Percentiles rank a stretch among this genome's conserved stretches.
phyloP scores from a whole-genome alignment of 2,888 invertebrate species.

The Gastracanthus pulcherrimus region DNA sequence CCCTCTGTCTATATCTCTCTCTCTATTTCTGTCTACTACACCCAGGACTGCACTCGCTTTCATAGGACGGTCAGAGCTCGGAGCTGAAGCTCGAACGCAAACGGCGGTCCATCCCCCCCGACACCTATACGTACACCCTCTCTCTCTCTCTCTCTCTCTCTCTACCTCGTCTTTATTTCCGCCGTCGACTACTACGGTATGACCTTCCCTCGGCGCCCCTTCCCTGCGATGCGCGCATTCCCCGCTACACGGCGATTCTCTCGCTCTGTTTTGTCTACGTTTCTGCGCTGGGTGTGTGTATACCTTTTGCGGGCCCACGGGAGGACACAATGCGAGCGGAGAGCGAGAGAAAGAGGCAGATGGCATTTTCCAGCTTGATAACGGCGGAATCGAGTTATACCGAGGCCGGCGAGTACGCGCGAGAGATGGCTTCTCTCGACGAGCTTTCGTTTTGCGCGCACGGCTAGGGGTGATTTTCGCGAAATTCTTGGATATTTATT shows the following conservation, averaged over 20 bases:
- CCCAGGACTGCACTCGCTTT: slow-evolving; percentile 73
- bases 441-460: neutral
- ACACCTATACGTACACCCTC: slow-evolving; percentile 69
- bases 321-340: slow-evolving; percentile 29
- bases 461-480: neutral
- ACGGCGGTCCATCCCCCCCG: slow-evolving; percentile 73
- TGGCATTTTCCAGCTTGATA: slow-evolving; percentile 59
- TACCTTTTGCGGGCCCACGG: slow-evolving; percentile 19
- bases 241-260: slow-evolving; percentile 5
- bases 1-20: slow-evolving; percentile 1
- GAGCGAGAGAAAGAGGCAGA: slow-evolving; percentile 30
- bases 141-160: slow-evolving; percentile 47
- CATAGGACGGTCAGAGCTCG: slow-evolving; percentile 73
- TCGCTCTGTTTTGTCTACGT: neutral
- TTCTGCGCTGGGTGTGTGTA: neutral
- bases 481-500: too few species aligned
- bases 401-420: neutral
- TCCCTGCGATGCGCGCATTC: slow-evolving; percentile 11
- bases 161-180: slow-evolving; percentile 71
- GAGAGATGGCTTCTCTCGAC: neutral
- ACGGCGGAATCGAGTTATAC: slow-evolving; percentile 56
- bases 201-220: slow-evolving; percentile 55
- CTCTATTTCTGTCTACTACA: slow-evolving; percentile 52
- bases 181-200: slow-evolving; percentile 59
- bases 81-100: too few species aligned